Conservation (phyloP, 1,140 invertebrate genomes). For the Macrobrachium nipponense region DNA sequence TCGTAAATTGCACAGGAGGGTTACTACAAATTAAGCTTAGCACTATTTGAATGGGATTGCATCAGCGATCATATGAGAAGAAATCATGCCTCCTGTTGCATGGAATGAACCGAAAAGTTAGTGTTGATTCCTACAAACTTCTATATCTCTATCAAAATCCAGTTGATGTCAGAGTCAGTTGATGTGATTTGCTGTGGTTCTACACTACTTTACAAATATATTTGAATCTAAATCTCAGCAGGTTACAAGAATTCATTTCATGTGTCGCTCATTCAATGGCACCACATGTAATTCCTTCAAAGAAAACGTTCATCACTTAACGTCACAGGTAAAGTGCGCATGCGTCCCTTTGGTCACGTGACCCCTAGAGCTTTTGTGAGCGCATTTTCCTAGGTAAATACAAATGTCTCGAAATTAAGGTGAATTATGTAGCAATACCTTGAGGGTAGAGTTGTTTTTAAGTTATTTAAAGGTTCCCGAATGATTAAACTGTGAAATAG, state of each 20-base stretch:
- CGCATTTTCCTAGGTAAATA: constrained; percentile 63
- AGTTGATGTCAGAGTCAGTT: no score
- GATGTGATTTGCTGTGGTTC: no score
- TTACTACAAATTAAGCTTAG: no score
- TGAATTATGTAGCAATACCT: constrained; percentile 25
- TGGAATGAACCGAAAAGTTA: no score
- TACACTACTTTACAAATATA: no score
- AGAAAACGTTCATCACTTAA: constrained; percentile 58
- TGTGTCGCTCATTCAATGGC: background rate
- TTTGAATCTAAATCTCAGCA: background rate
- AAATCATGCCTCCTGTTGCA: no score
- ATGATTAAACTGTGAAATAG: background rate
- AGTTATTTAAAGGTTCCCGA: constrained; percentile 2
- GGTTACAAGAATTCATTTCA: background rate
- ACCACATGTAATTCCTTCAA: constrained; percentile 28
- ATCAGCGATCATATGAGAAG: background rate
- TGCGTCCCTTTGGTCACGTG: constrained; percentile 59
- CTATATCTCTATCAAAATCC: no score
- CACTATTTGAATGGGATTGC: background rate
- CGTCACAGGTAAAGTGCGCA: constrained; percentile 46
- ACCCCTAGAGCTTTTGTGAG: constrained; percentile 62
- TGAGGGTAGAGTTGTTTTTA: background rate
- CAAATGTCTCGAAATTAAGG: constrained; percentile 37
- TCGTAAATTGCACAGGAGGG: background rate
- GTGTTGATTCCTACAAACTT: no score